A percentile compares a stretch with the other conserved stretches of the same genome.
These are phyloP conservation scores for Mamestra brassicae DNA, from an alignment of 2,888 invertebrate species.

Conservation along the genomic window DNA sequence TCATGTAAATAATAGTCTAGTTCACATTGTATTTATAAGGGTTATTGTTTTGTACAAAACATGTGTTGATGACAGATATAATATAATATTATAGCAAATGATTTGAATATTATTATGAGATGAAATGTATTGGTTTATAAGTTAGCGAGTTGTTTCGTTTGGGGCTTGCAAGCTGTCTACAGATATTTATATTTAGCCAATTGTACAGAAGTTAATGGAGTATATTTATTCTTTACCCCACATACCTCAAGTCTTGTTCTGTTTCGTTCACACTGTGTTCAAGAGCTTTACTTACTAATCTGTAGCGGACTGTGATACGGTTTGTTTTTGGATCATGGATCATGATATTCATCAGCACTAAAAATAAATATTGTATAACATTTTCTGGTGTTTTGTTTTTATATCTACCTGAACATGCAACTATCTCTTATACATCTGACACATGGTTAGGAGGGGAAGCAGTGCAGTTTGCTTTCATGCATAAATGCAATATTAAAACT, in stretches of 20 bases:
- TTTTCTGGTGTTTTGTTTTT: constrained; percentile 60
- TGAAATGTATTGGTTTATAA: constrained; percentile 59
- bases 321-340: constrained; percentile 76
- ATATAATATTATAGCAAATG: constrained; percentile 68
- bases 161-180: constrained; percentile 53
- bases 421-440: background rate
- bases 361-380: constrained; percentile 80
- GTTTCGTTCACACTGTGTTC: constrained; percentile 64
- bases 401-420: background rate
- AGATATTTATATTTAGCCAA: constrained; percentile 62
- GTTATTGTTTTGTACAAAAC: constrained; percentile 81
- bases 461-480: background rate
- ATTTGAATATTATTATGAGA: constrained; percentile 67
- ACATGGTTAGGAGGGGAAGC: background rate
- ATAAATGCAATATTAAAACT: background rate
- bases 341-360: constrained; percentile 82
- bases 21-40: constrained; percentile 77
- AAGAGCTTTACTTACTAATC: constrained; percentile 68
- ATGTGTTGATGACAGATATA: constrained; percentile 71
- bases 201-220: constrained; percentile 58
- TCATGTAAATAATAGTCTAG: constrained; percentile 76
- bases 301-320: constrained; percentile 81
- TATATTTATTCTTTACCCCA: constrained; percentile 62
- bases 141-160: constrained; percentile 55
- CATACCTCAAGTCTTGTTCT: constrained; percentile 62